Conservation (phyloP, 2,113 vertebrate species). For the Seriola quinqueradiata region DNA sequence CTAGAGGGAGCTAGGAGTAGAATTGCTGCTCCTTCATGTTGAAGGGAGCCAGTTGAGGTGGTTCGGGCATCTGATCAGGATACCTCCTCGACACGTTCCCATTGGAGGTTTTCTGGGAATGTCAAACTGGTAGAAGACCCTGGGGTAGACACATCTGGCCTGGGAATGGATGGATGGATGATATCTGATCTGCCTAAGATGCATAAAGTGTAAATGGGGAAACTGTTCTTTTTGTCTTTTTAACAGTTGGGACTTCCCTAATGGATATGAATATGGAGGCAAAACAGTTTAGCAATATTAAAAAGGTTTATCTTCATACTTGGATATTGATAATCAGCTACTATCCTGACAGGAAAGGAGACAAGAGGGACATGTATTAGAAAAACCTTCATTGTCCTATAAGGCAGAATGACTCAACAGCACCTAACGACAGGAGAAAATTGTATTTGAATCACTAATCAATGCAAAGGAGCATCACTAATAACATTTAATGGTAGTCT, state of each 20-base stretch:
- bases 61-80: no score
- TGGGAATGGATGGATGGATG: background rate
- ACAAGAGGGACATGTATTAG: background rate
- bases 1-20: no score
- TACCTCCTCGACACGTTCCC: no score
- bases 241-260: no score
- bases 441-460: background rate
- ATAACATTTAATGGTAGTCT: background rate
- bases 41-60: no score
- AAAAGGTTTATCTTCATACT: conserved; percentile 37
- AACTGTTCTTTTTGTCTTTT: background rate
- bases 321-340: background rate
- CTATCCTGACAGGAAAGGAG: background rate
- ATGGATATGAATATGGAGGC: background rate
- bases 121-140: no score
- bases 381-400: background rate
- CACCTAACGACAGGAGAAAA: background rate
- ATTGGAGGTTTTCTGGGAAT: no score
- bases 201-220: background rate
- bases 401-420: background rate
- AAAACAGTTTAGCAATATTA: conserved; percentile 28
- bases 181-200: background rate
- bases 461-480: background rate
- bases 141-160: no score
- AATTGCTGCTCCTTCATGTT: no score